A percentile compares a stretch with the other conserved stretches of the same genome.
Evolutionary conservation across 2,113 vertebrate species (phyloP).

Genomic region (Bagarius yarrelli): DNA sequence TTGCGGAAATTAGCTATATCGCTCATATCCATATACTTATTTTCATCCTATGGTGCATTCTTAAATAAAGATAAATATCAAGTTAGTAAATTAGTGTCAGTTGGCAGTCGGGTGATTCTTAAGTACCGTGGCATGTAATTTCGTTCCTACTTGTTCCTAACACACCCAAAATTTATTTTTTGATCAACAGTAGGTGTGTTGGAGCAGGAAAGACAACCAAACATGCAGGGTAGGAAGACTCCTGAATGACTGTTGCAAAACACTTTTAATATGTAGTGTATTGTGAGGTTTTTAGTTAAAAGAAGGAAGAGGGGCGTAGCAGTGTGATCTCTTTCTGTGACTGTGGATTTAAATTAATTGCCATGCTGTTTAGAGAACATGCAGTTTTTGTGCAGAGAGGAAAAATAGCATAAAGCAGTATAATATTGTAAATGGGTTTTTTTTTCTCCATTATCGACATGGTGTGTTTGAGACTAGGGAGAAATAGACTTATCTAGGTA

Average conservation of each 20-base stretch:
- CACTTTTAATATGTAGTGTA: not conserved
- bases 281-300: not conserved
- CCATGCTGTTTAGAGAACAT: conserved; percentile 27
- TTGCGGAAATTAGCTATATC: too few species aligned
- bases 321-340: not conserved
- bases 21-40: too few species aligned
- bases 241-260: not conserved
- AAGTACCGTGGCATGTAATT: not conserved
- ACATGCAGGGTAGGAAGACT: not conserved
- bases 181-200: not conserved
- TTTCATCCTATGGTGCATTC: not conserved
- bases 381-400: conserved; percentile 25
- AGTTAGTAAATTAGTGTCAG: not conserved
- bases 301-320: not conserved
- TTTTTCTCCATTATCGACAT: not conserved
- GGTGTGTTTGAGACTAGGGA: conserved; percentile 29
- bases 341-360: not conserved
- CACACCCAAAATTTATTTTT: not conserved
- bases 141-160: not conserved
- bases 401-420: conserved; percentile 25
- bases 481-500: not conserved
- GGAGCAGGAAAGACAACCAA: not conserved
- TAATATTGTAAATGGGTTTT: conserved; percentile 7
- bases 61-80: not conserved
- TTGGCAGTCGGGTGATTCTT: not conserved